These are phyloP conservation scores for Temnothorax ravouxi DNA, from an alignment of 2,888 invertebrate genomes.

Conservation along the genomic window DNA sequence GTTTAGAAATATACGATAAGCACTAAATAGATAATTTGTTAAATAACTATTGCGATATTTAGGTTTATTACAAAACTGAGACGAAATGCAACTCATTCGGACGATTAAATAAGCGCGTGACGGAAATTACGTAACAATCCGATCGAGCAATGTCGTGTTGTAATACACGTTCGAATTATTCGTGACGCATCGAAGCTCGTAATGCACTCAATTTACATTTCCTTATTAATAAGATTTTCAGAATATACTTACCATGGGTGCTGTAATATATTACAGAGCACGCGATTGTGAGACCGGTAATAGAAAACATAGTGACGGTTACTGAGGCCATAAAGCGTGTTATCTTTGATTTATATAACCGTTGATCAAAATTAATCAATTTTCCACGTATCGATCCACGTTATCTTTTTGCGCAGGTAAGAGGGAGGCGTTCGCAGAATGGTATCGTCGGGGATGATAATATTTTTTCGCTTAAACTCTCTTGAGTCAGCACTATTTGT, in stretches of 20 bases:
- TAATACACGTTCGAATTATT: neutral
- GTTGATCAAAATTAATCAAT: neutral
- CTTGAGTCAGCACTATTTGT: slow-evolving; percentile 1
- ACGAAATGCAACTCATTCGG: neutral
- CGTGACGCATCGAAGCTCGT: neutral
- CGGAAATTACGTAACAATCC: neutral
- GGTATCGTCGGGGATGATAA: neutral
- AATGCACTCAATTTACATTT: neutral
- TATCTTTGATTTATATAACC: slow-evolving; percentile 24
- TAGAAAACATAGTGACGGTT: neutral
- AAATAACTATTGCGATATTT: slow-evolving; percentile 1
- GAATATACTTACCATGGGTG: neutral
- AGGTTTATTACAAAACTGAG: neutral
- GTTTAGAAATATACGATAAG: neutral
- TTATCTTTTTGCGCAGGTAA: neutral
- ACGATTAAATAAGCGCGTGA: neutral
- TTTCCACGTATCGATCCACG: neutral
- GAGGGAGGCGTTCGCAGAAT: neutral
- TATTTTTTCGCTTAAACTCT: neutral
- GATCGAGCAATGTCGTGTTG: no score
- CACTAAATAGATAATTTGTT: neutral
- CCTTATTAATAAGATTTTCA: neutral
- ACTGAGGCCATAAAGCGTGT: neutral
- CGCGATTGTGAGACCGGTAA: neutral
- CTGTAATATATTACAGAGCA: neutral